Base-by-base conservation (phyloP, 2,797 vertebrate species). In the Echeneis naucrates region DNA sequence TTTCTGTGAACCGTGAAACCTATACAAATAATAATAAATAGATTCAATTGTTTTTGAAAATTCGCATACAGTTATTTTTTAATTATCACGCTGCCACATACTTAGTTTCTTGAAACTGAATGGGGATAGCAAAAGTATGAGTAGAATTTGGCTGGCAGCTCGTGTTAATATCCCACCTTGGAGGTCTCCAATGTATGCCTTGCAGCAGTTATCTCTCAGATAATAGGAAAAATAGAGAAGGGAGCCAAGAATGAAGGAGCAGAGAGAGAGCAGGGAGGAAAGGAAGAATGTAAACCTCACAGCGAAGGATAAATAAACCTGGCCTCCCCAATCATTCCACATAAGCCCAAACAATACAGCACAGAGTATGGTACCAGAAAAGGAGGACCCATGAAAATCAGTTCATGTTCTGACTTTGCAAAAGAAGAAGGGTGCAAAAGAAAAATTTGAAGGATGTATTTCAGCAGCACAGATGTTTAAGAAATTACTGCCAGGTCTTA, bases 211-310 rank as follows among this genome's bases (percentile, higher is more conserved):
- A 93, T 92, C 90, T 92, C 81, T 79, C 83, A 87, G 84, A 91
- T 90, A 92, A 87, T 86, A 88, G 87, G 81, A 85, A 86, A 89
- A 90, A 91, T 86, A 87, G 77, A 83, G 68, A 77, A 55, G 75
- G 80, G 69, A 78, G 89, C 87, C 88, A 88, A 88, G 87, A 86
- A 68, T 62, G 85, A 88, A 87, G 83, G 83, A 84, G 84, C 82
- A 87, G 89, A 87, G 90, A 74, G 87, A 90, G 87, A 90, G 88
- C 84, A 85, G 85, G 82, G 86, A 88, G 87, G 80, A 82, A 85
- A 84, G 85, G 81, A 92, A 89, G 89, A 93, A 93, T 93, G 92
- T 93, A 93, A 93, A 93, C 92, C 87, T 89, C 81, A 84, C 84
- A 81, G 88, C 40, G 80, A 81, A 92, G 89, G 76, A 93, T 92